Evolutionary conservation across 2,113 vertebrate genomes (phyloP).

Genomic region (Stomatorhinus ivindoensis): DNA sequence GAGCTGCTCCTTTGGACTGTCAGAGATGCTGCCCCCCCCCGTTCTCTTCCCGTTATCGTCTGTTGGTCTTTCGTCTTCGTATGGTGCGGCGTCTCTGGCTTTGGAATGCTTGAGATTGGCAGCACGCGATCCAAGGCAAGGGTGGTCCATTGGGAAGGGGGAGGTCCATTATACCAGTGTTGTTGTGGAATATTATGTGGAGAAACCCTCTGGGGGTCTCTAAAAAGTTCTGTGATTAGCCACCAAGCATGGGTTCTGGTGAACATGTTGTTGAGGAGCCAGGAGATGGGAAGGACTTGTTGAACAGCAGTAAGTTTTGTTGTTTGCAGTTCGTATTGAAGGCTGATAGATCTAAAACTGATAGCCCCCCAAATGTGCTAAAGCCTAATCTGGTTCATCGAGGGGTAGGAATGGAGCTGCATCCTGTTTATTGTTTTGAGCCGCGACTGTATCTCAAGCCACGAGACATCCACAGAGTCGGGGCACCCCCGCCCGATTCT

Average conservation of each 20-base stretch:
- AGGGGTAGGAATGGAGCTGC: constrained; percentile 39
- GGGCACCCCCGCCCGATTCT: constrained; percentile 18
- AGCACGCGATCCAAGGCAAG: background rate
- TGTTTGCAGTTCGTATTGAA: constrained; percentile 24
- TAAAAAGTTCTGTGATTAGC: background rate
- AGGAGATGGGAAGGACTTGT: background rate
- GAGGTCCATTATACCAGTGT: background rate
- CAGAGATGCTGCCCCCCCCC: background rate
- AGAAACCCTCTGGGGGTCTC: background rate
- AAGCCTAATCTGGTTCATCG: constrained; percentile 41
- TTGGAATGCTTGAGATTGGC: background rate
- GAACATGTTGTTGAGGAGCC: background rate
- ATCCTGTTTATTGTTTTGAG: constrained; percentile 52
- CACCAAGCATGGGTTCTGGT: background rate
- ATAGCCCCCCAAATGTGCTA: constrained; percentile 33
- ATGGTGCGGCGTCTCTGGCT: background rate
- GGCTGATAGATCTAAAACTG: constrained; percentile 26
- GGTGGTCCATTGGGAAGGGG: background rate
- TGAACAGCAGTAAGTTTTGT: background rate
- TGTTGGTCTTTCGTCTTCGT: background rate
- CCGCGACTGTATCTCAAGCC: constrained; percentile 27
- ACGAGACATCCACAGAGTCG: constrained; percentile 34
- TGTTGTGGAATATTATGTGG: background rate
- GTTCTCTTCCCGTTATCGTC: background rate
- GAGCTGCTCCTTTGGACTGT: background rate